Conservation (phyloP, 2,888 invertebrate species). For the Troglohyphantes excavatus region DNA sequence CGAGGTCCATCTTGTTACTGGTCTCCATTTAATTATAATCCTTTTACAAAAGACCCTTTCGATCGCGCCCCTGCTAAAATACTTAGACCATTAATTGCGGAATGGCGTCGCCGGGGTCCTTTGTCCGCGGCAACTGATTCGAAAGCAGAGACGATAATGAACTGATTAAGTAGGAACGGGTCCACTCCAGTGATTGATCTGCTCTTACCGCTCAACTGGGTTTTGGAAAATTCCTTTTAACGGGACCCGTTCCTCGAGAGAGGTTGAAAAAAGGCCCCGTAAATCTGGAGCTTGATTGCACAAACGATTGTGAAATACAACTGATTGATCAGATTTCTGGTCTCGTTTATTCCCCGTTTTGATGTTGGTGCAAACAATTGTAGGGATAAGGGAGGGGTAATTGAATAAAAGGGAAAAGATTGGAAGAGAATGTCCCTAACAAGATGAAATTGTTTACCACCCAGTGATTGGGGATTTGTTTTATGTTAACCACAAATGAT, state of each 20-base stretch:
- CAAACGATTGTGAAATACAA: neutral
- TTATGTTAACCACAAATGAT: no score
- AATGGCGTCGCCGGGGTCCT: slow-evolving; percentile 13
- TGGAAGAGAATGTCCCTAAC: neutral
- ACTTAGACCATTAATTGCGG: slow-evolving; percentile 44
- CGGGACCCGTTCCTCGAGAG: neutral
- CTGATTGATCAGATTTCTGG: neutral
- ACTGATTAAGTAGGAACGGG: slow-evolving; percentile 33
- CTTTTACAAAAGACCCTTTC: slow-evolving; percentile 44
- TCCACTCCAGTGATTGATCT: slow-evolving; percentile 35
- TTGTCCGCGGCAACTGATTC: slow-evolving; percentile 16
- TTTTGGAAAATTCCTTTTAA: slow-evolving; percentile 12
- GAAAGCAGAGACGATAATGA: slow-evolving; percentile 42
- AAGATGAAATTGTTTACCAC: neutral
- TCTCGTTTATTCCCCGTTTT: neutral
- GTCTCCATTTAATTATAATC: slow-evolving; percentile 55
- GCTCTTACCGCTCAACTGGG: neutral
- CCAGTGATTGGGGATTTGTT: no score
- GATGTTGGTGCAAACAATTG: neutral
- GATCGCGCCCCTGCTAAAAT: slow-evolving; percentile 41
- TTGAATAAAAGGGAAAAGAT: neutral
- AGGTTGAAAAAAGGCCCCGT: neutral
- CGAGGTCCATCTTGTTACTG: slow-evolving; percentile 42
- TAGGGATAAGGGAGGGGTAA: neutral
- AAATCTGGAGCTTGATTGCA: neutral